Percentiles rank a stretch among this genome's conserved stretches.
phyloP scores from a whole-genome alignment of 37 sponge, comb jelly and placozoan species.

The Beroe forskalii region DNA sequence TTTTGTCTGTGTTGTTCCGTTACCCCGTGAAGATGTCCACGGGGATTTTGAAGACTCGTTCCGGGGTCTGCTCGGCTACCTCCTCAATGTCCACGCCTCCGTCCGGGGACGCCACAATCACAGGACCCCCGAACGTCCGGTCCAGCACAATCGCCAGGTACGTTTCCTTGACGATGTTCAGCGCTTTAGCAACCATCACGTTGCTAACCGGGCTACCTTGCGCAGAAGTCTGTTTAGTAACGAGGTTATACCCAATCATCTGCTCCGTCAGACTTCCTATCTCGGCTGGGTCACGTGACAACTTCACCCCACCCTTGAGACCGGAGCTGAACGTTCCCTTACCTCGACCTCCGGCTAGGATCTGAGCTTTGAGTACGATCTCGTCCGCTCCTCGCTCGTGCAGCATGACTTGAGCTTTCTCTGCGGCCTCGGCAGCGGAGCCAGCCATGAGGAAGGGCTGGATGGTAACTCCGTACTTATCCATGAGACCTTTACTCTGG shows the following conservation, averaged over 20 bases:
- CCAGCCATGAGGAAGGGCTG: slow-evolving; percentile 79
- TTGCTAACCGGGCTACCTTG: slow-evolving; percentile 78
- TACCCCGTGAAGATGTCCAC: slow-evolving; percentile 84
- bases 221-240: slow-evolving; percentile 87
- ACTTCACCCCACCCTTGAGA: slow-evolving; percentile 84
- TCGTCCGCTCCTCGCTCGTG: slow-evolving; percentile 72
- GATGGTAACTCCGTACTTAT: slow-evolving; percentile 75
- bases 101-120: slow-evolving; percentile 86
- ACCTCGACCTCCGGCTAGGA: slow-evolving; percentile 93
- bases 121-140: slow-evolving; percentile 76
- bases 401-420: slow-evolving; percentile 69
- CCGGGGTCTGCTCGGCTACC: slow-evolving; percentile 82
- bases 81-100: slow-evolving; percentile 98
- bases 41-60: slow-evolving; percentile 85
- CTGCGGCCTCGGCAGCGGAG: slow-evolving; percentile 73
- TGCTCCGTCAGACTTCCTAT: slow-evolving; percentile 68
- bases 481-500: slow-evolving; percentile 93
- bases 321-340: slow-evolving; percentile 90
- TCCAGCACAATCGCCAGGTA: slow-evolving; percentile 95
- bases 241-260: slow-evolving; percentile 85
- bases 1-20: too few relatives aligned
- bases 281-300: slow-evolving; percentile 75
- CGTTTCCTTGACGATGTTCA: slow-evolving; percentile 83
- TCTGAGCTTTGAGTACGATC: slow-evolving; percentile 91
- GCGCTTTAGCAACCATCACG: slow-evolving; percentile 88